Conservation (phyloP, 2,113 vertebrate species). For the Aegotheles bennettii region DNA sequence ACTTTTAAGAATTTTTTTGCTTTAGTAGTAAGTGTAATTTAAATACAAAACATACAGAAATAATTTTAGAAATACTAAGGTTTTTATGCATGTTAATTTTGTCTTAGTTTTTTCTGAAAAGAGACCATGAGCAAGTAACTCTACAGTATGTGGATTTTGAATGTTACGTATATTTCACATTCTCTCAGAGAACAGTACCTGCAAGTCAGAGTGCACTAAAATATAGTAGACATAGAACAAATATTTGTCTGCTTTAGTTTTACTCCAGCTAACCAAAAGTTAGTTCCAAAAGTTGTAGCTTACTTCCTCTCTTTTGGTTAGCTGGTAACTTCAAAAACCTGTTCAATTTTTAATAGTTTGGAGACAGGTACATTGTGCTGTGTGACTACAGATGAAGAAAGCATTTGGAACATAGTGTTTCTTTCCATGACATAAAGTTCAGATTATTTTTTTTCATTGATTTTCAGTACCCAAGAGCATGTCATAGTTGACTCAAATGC, state of each 20-base stretch:
- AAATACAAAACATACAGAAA: not conserved
- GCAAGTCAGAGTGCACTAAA: not conserved
- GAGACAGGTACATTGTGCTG: not conserved
- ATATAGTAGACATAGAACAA: not conserved
- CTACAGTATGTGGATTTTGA: not conserved
- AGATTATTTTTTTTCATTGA: not conserved
- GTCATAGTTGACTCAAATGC: not conserved
- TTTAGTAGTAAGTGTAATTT: not conserved
- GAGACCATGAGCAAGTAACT: not conserved
- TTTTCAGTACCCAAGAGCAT: not conserved
- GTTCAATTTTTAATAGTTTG: not conserved
- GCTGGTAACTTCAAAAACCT: not conserved
- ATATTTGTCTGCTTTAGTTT: not conserved
- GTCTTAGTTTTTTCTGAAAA: not conserved
- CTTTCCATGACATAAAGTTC: not conserved
- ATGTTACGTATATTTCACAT: not conserved
- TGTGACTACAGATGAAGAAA: not conserved
- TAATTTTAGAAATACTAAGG: not conserved
- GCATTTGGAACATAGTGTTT: not conserved
- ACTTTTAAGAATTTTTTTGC: not conserved
- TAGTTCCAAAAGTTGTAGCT: not conserved
- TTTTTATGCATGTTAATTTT: not conserved
- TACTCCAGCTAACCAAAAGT: not conserved
- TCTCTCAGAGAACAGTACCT: not conserved
- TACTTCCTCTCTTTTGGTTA: not conserved